phyloP scores from a whole-genome alignment of 2,113 vertebrate genomes.

The Naja naja region DNA sequence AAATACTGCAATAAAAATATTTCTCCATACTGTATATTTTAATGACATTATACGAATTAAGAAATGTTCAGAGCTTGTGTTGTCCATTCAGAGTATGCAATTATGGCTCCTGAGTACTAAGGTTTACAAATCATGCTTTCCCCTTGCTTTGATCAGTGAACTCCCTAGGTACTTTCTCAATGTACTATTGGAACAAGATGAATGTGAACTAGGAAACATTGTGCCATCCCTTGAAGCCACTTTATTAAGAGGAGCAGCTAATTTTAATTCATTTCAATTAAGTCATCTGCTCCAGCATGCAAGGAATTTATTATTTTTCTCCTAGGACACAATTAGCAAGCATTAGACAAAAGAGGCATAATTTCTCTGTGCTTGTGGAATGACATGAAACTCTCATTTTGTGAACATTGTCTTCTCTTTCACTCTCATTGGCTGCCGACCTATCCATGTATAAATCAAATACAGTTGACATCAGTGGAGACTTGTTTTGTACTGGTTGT shows the following conservation, averaged over 20 bases:
- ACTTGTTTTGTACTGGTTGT: neutral
- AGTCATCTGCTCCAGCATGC: constrained; percentile 3
- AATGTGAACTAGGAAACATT: constrained; percentile 14
- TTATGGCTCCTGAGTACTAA: neutral
- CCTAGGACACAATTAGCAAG: constrained; percentile 17
- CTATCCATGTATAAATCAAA: neutral
- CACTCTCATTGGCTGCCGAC: neutral
- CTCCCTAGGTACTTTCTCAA: neutral
- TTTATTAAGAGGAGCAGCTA: constrained; percentile 24
- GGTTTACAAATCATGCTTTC: neutral
- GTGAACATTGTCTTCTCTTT: neutral
- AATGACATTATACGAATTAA: neutral
- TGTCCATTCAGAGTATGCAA: neutral
- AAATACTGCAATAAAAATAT: neutral
- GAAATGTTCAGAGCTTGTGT: neutral
- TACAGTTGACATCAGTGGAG: neutral
- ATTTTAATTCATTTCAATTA: constrained; percentile 33
- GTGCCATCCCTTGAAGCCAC: constrained; percentile 15
- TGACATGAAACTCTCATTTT: neutral
- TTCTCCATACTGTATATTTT: neutral
- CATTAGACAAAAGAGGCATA: constrained; percentile 11
- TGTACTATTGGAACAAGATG: neutral
- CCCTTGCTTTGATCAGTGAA: constrained; percentile 8
- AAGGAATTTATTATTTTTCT: constrained; percentile 10
- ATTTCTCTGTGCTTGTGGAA: neutral